Evolutionary conservation across 2,113 vertebrate genomes (phyloP).

Genomic region (Microtus richardsoni): DNA sequence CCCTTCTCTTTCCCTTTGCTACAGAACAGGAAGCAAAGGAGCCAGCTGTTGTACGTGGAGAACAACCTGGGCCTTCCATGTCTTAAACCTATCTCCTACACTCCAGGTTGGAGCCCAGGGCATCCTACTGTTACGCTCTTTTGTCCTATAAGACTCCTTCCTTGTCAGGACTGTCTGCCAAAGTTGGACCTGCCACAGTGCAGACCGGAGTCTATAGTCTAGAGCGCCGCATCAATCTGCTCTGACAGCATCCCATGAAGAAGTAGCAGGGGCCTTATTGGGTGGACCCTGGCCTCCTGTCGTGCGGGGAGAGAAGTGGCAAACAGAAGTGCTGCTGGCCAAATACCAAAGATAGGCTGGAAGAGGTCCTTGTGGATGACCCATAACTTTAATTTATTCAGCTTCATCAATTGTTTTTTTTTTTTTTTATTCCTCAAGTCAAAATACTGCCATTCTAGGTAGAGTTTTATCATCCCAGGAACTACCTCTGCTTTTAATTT

Average conservation of each 20-base stretch:
- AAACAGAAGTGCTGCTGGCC: slow-evolving; percentile 28
- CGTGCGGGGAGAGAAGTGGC: not conserved
- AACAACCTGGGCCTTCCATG: not conserved
- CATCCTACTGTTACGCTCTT: not conserved
- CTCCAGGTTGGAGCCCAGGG: not conserved
- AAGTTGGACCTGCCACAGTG: not conserved
- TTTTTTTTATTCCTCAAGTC: slow-evolving; percentile 13
- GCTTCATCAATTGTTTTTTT: not conserved
- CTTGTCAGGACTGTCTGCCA: not conserved
- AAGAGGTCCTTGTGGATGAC: not conserved
- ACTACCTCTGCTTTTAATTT: slow-evolving; percentile 72
- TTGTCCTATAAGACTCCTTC: not conserved
- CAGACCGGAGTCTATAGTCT: not conserved
- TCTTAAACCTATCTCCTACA: not conserved
- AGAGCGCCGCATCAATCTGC: not conserved
- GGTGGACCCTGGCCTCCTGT: not conserved
- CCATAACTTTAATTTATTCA: slow-evolving; percentile 55
- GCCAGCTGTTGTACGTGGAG: not conserved
- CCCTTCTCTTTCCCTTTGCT: not conserved
- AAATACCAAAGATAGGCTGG: slow-evolving; percentile 64
- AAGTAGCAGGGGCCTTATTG: not conserved
- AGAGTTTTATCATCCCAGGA: slow-evolving; percentile 61
- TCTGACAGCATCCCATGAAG: not conserved
- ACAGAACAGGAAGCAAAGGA: slow-evolving; percentile 27
- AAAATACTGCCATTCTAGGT: slow-evolving; percentile 60